Base-by-base conservation (phyloP, 2,113 vertebrate species). In the Scomber japonicus region DNA sequence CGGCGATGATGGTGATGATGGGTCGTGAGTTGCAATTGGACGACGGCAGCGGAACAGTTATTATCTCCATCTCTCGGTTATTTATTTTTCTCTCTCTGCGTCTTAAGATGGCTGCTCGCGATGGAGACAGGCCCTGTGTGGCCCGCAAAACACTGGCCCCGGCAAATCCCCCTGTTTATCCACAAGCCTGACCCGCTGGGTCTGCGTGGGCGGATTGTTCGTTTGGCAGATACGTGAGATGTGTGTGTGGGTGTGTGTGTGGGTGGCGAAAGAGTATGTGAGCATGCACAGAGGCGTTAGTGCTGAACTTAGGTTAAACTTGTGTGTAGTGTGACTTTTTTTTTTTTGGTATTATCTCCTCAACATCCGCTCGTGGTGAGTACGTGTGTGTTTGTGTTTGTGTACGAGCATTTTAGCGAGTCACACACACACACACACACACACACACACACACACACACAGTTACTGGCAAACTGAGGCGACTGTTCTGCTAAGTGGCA, bases 31-130 rank as follows among this genome's bases (percentile, higher is more conserved):
- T 11, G 13, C 44, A 40, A 81, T 80, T 59, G 76, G 68, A 72
- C 35, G n/a, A 83, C 50, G 4, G 56, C 77, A 49, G 76, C 14
- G 27, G 67, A 89, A 79, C 81, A 55, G 86, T 89, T 84, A 84
- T 87, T 86, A 92, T 93, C 92, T 84, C 74, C 27, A 71, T 85
- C 75, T 70, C 82, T 82, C 12, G 69, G 75, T 68, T 94, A 91
- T 94, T 94, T 94, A 91, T 94, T 94, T 94, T 93, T 81, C 69
- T 3, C 60, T 80, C 40, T 53, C 75, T 70, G 75, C 78, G 89
- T 93, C 92, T 94, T 93, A 89, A 95, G 94, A 95, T 95, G 92
- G 93, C 93, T 82, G 89, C 92, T 70, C 2, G 82, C 56, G 94
- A 95, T 95, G 92, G 83, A 94, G 94, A 94, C 93, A 75, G 64